phyloP scores from a whole-genome alignment of 1,140 invertebrate genomes.

The Lepidurus apus region DNA sequence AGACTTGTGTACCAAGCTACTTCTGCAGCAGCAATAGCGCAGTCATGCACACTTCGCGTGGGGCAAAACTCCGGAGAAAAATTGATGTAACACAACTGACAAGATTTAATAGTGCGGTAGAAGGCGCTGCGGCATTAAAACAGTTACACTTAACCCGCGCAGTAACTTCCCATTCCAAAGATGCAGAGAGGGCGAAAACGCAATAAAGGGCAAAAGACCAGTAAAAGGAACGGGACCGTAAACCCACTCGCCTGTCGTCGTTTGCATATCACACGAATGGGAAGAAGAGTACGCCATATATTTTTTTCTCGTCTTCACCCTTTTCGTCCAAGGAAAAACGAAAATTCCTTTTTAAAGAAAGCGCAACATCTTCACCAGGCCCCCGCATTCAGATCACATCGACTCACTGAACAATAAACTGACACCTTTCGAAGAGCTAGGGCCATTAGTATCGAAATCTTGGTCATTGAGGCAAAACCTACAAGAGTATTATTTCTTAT shows the following conservation, averaged over 20 bases:
- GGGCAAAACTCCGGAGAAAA: not conserved
- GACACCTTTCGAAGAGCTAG: not conserved
- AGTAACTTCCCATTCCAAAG: not conserved
- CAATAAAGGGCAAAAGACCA: not conserved
- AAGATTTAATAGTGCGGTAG: not conserved
- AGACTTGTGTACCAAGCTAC: not conserved
- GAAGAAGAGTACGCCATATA: not conserved
- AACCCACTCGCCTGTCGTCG: not conserved
- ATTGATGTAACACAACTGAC: not conserved
- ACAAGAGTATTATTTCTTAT: not conserved
- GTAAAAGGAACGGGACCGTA: not conserved
- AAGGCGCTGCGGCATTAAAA: not conserved
- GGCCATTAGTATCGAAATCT: not conserved
- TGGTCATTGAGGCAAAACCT: not conserved
- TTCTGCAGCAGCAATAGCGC: not conserved
- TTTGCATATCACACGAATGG: not conserved
- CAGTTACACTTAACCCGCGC: not conserved
- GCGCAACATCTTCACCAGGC: too few species aligned
- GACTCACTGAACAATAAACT: conserved; percentile 6
- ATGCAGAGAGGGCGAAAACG: not conserved
- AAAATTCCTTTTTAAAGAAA: too few species aligned
- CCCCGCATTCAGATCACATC: not conserved
- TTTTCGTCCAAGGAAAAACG: too few species aligned
- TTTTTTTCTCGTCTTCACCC: too few species aligned
- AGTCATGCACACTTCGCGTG: not conserved